Evolutionary conservation across 2,888 invertebrate genomes (phyloP).

Genomic region (Epistrophe grossulariae): DNA sequence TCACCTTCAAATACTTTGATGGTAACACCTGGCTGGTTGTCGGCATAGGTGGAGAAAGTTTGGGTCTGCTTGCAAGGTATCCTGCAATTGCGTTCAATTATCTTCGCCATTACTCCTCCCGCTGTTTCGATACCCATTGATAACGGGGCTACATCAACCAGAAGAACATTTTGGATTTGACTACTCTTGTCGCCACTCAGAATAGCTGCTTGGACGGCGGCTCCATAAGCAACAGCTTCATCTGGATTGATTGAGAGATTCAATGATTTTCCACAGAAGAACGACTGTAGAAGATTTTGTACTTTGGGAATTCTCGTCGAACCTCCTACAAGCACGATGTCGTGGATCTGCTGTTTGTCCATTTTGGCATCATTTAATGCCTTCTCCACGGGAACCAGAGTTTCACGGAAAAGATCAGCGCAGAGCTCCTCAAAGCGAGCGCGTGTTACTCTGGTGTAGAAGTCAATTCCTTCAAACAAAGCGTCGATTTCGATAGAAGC

Average conservation of each 20-base stretch:
- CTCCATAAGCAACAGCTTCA: constrained; percentile 93
- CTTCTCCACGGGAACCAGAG: constrained; percentile 91
- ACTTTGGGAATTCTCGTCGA: constrained; percentile 92
- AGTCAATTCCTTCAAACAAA: constrained; percentile 89
- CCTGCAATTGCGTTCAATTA: constrained; percentile 89
- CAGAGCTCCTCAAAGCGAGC: constrained; percentile 91
- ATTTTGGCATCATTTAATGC: constrained; percentile 91
- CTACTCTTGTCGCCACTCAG: constrained; percentile 88
- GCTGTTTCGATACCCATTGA: constrained; percentile 92
- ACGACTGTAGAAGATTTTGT: constrained; percentile 89
- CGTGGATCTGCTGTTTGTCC: constrained; percentile 90
- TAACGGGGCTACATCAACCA: constrained; percentile 89
- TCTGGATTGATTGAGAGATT: constrained; percentile 92
- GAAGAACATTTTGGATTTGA: constrained; percentile 89
- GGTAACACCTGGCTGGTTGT: constrained; percentile 91
- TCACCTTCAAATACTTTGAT: constrained; percentile 91
- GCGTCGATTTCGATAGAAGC: constrained; percentile 91
- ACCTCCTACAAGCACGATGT: constrained; percentile 92
- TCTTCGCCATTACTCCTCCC: constrained; percentile 92
- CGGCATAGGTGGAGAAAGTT: constrained; percentile 91
- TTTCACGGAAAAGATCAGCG: constrained; percentile 89
- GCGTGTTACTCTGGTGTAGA: constrained; percentile 89
- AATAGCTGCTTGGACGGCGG: constrained; percentile 90
- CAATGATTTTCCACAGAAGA: constrained; percentile 89
- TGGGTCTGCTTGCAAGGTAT: constrained; percentile 90